Evolutionary conservation across 2,113 vertebrate species (phyloP).

Genomic region (Erythrolamprus reginae): DNA sequence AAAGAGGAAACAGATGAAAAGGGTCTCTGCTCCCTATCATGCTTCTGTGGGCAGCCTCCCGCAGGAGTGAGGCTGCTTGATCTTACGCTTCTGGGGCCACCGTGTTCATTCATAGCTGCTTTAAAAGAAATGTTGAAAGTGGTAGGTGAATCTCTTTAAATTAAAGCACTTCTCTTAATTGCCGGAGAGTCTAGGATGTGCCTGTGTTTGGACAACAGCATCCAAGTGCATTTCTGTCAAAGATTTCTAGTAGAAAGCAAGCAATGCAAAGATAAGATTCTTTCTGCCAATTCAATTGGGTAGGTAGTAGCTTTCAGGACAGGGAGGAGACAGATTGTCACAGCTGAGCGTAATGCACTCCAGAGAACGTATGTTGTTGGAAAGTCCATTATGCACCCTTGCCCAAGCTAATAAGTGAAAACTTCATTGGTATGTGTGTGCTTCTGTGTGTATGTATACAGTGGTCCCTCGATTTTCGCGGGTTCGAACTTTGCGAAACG

Average conservation of each 20-base stretch:
- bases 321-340: not conserved
- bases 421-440: not conserved
- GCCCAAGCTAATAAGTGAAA: not conserved
- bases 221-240: not conserved
- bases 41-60: not conserved
- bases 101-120: not conserved
- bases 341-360: not conserved
- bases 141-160: not conserved
- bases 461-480: no score
- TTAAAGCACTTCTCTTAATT: not conserved
- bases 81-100: conserved; percentile 17
- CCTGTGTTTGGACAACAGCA: not conserved
- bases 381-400: not conserved
- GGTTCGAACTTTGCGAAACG: no score
- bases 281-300: not conserved
- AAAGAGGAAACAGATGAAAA: conserved; percentile 51
- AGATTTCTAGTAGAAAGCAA: not conserved
- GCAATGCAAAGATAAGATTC: not conserved
- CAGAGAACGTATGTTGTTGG: not conserved
- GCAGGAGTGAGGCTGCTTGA: conserved; percentile 10
- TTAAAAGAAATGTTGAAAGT: not conserved
- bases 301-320: not conserved
- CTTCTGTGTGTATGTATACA: no score
- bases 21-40: not conserved
- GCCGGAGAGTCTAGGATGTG: not conserved